These are phyloP conservation scores for Turritopsis dohrnii DNA, from an alignment of 30 jellyfish, hydroid and myxozoan species.

Conservation along the genomic window DNA sequence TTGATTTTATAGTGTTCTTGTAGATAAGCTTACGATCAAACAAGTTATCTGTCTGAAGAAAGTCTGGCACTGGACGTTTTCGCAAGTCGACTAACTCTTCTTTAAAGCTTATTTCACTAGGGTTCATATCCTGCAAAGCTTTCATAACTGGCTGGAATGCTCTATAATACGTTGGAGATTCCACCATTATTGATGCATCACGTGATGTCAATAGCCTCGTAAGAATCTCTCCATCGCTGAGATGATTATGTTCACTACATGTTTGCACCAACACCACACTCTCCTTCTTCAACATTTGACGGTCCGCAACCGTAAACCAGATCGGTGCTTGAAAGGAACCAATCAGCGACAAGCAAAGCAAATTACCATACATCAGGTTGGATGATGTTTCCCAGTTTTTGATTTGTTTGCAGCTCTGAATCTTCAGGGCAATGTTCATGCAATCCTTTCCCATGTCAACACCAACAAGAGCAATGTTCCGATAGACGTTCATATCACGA, in stretches of 20 bases:
- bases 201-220: background rate
- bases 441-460: background rate
- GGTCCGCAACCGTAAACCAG: conserved; percentile 55
- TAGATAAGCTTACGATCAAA: background rate
- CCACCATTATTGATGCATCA: conserved; percentile 40
- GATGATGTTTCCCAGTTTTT: conserved; percentile 42
- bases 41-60: background rate
- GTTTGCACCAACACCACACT: conserved; percentile 37
- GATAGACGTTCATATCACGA: conserved; percentile 55
- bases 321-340: conserved; percentile 37
- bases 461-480: conserved; percentile 34
- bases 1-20: background rate
- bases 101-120: conserved; percentile 31
- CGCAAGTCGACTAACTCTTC: conserved; percentile 36
- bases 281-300: conserved; percentile 33
- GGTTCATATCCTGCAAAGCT: conserved; percentile 36
- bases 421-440: conserved; percentile 32
- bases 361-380: conserved; percentile 57
- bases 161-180: conserved; percentile 59
- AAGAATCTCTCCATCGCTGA: conserved; percentile 36
- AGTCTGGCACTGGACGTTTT: conserved; percentile 21
- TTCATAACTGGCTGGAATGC: conserved; percentile 53
- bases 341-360: conserved; percentile 40
- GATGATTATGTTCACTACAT: conserved; percentile 31
- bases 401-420: conserved; percentile 25